Evolutionary conservation across 2,797 vertebrate genomes (phyloP), one percentile per base, ranked within the genome.

Genomic region (Philypnodon macrostomus): DNA sequence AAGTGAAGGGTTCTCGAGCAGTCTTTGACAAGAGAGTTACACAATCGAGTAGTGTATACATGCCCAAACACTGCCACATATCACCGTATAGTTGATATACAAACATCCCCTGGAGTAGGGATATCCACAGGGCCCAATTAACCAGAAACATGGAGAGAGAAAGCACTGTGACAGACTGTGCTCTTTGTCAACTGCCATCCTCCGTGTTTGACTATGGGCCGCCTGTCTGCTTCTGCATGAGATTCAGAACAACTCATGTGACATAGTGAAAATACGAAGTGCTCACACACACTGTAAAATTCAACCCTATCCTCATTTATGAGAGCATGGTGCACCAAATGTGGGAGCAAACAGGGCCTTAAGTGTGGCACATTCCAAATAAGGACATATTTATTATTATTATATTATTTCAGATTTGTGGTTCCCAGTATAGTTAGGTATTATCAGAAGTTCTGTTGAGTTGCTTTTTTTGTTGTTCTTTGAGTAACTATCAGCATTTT

Each of bases 101-200:
- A 80, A 85, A 84, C 76, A 79, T 74, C 61, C 67, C 57, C 63
- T 7, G 52, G 56, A 75, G 80, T 57, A 71, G 63, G 74, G 71
- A 77, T 70, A 75, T 84, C 82, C 75, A 81, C 62, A 79, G 76
- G 80, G 77, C 69, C 83, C 79, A 86, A 84, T 85, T 85, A 85
- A 66, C 47, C 26, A 4, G 46, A 49, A 66, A 75, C 47, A 74
- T 44, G 42, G 39, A 63, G 58, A 29, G n/a, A 51, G 44, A 55
- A 38, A 26, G 45, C 60, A 40, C 47, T 47, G 56, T 70, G 78
- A 81, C 75, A 73, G 67, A 62, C 50, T 54, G 47, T 71, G 71
- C 59, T 80, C 64, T 80, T 81, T 79, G 70, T 84, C 78, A 72
- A 81, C 73, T 67, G 69, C 67, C 67, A 80, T 55, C 69, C 75